Evolutionary conservation across 2,888 invertebrate species (phyloP).

Genomic region (Allygus modestus): DNA sequence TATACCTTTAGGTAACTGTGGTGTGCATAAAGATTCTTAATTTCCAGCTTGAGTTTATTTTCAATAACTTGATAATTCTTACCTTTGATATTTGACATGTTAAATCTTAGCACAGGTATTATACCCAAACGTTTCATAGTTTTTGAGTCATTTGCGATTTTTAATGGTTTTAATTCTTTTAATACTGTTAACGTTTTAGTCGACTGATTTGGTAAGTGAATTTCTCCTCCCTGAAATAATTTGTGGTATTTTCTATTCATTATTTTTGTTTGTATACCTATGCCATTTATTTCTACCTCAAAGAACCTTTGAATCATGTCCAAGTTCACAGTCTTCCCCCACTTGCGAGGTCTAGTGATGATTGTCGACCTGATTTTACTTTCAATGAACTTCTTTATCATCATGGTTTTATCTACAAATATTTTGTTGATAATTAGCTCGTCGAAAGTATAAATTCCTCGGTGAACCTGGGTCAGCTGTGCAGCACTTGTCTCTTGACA

Average conservation of each 20-base stretch:
- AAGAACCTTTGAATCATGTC: slow-evolving; percentile 45
- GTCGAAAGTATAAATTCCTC: slow-evolving; percentile 19
- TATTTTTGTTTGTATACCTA: slow-evolving; percentile 26
- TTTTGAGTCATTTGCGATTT: slow-evolving; percentile 26
- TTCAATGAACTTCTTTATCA: slow-evolving; percentile 27
- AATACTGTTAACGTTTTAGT: neutral
- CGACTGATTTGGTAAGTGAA: neutral
- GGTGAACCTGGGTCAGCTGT: neutral
- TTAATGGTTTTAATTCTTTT: slow-evolving; percentile 38
- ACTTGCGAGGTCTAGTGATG: slow-evolving; percentile 30
- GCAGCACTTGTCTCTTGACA: slow-evolving; percentile 1
- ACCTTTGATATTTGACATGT: slow-evolving; percentile 16
- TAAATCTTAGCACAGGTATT: slow-evolving; percentile 30
- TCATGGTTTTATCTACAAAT: slow-evolving; percentile 41
- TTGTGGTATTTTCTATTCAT: slow-evolving; percentile 19
- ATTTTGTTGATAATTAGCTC: neutral
- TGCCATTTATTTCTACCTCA: slow-evolving; percentile 35
- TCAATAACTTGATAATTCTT: slow-evolving; percentile 23
- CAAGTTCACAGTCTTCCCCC: slow-evolving; percentile 38
- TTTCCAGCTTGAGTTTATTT: slow-evolving; percentile 36
- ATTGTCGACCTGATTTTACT: neutral
- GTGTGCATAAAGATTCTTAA: slow-evolving; percentile 12
- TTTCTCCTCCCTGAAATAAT: slow-evolving; percentile 3
- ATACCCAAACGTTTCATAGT: slow-evolving; percentile 33
- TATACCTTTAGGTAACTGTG: slow-evolving; percentile 24